Conservation (phyloP, 2,797 vertebrate species). For the Morus bassanus region DNA sequence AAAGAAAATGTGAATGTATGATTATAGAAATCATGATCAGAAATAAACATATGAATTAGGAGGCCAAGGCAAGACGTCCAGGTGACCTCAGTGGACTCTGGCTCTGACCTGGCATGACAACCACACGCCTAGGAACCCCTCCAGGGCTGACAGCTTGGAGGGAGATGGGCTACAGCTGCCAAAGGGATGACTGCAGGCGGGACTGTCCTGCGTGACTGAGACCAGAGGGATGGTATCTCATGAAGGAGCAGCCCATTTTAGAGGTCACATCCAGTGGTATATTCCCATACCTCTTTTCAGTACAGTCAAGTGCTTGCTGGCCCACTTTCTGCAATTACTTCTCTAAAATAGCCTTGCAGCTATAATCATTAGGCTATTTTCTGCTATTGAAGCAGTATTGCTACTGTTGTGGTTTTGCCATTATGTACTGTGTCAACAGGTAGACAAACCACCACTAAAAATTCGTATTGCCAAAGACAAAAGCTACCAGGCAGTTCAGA, state of each 20-base stretch:
- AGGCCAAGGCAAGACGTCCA: background rate
- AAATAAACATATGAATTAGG: background rate
- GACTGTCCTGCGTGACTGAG: background rate
- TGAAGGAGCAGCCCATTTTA: fast-evolving
- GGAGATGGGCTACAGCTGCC: background rate
- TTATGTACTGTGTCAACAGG: background rate
- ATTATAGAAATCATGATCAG: background rate
- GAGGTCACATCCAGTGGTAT: background rate
- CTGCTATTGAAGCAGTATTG: background rate
- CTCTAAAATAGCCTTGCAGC: background rate
- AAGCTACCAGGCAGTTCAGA: background rate
- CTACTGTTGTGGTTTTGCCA: background rate
- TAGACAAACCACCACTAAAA: background rate
- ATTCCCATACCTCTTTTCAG: background rate
- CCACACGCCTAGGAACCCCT: background rate
- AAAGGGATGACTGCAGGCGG: fast-evolving
- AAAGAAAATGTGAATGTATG: background rate
- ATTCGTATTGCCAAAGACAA: background rate
- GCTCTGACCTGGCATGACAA: background rate
- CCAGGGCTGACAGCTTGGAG: background rate
- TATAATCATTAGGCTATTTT: background rate
- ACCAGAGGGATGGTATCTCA: fast-evolving
- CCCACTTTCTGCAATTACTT: background rate
- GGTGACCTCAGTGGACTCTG: background rate
- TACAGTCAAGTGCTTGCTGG: background rate